A percentile compares a stretch with the other conserved stretches of the same genome.
phyloP scores from a whole-genome alignment of 2,113 vertebrate genomes.

The Eupsittula cactorum region DNA sequence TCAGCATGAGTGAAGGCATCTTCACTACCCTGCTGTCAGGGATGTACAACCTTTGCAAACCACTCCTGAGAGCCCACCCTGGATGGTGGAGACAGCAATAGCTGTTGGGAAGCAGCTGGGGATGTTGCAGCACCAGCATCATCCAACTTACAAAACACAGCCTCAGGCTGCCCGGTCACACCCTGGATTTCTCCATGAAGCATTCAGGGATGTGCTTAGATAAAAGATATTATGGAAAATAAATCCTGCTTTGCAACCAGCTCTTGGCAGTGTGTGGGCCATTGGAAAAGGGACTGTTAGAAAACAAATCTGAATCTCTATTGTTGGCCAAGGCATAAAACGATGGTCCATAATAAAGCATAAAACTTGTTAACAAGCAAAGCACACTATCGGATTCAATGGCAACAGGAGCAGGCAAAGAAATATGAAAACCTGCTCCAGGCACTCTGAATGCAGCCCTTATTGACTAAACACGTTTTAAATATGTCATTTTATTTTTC shows the following conservation, averaged over 20 bases:
- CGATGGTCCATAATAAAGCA: background rate
- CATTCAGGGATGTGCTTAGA: background rate
- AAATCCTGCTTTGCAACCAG: background rate
- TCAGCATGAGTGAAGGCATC: background rate
- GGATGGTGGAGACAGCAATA: background rate
- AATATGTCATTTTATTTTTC: background rate
- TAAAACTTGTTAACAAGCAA: constrained; percentile 33
- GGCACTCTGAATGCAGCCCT: background rate
- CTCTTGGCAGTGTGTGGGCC: background rate
- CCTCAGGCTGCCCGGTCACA: background rate
- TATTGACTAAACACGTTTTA: background rate
- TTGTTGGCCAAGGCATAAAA: background rate
- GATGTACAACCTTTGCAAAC: background rate
- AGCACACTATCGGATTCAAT: background rate
- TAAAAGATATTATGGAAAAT: constrained; percentile 18
- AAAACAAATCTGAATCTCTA: constrained; percentile 5
- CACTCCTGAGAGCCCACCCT: background rate
- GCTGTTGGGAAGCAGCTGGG: background rate
- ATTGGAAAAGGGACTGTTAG: background rate
- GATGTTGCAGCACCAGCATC: background rate
- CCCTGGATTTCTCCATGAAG: background rate
- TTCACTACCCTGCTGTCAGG: background rate
- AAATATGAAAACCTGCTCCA: background rate
- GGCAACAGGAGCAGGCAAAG: background rate
- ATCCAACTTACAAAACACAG: background rate